Base-by-base conservation (phyloP, 1,140 invertebrate species). In the Thaumetopoea pityocampa region DNA sequence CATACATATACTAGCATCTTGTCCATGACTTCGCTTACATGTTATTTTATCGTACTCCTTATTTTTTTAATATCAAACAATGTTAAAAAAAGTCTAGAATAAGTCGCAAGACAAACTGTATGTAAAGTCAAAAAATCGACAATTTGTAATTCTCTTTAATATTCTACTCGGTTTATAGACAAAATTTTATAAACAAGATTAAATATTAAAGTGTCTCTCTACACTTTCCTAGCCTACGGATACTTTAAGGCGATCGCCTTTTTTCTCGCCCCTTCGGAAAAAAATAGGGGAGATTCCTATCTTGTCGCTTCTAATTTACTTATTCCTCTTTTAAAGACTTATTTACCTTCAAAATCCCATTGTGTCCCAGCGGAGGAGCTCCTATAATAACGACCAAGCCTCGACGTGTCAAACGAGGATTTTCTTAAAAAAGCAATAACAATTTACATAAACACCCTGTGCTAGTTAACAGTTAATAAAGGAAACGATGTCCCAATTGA, bases 231-330 rank as follows among this genome's bases (percentile, higher is more conserved):
- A 51, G 15, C 63, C 34, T 12, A 15, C 22, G 57, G 43, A 47
- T 29, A 44, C 36, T 34, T 63, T 54, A 63, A 77, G 78, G 77
- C 79, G 77, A 84, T 84, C 74, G 69, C 60, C 68, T 84, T 81
- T 76, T 83, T 81, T 78, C 61, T 68, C 70, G 59, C 73, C 77
- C 77, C 68, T 74, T 77, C 58, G 69, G 50, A 72, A 84, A 70
- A 76, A 84, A 82, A 85, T 86, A 85, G 87, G 88, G 87, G 86
- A 88, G 88, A 89, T 89, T 87, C 86, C 85, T 88, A 88, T 89
- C 88, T 84, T 87, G 81, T 85, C 83, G 86, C 86, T 87, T 88
- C 87, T 88, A 88, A 89, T 89, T 88, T 89, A 88, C 87, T 89
- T 88, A 88, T 88, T 87, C 81, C 86, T 87, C 83, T 86, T 85